A percentile compares a stretch with the other conserved stretches of the same genome.
These are phyloP conservation scores for Lycocerus yunnanus DNA, from an alignment of 2,888 invertebrate species.

Conservation along the genomic window DNA sequence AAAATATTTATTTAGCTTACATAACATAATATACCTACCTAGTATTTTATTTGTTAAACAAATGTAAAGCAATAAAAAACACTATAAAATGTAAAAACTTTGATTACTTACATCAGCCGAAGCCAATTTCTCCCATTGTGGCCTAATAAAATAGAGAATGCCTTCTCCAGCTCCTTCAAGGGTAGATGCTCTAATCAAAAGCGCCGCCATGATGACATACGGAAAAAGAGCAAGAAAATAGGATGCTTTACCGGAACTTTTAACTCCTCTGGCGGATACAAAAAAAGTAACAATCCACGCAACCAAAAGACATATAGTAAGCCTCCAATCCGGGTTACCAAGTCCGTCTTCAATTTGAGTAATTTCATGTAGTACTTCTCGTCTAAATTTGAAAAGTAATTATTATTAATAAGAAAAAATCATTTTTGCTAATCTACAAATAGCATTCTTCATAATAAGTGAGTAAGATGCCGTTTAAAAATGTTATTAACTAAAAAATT, in stretches of 20 bases:
- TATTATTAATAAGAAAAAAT: background rate
- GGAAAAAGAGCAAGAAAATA: conserved; percentile 91
- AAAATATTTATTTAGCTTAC: background rate
- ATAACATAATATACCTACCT: background rate
- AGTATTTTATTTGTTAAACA: background rate
- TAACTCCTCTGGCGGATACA: conserved; percentile 73
- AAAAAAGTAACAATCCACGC: conserved; percentile 73
- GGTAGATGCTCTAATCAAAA: conserved; percentile 70
- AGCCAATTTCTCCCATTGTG: conserved; percentile 75
- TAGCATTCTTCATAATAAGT: no score
- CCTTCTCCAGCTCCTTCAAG: conserved; percentile 76
- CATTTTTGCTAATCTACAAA: background rate
- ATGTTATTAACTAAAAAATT: no score
- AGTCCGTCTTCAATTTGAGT: conserved; percentile 56
- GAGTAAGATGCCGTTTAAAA: background rate
- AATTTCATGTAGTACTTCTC: conserved; percentile 60
- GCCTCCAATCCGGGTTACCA: conserved; percentile 68
- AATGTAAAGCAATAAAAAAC: background rate
- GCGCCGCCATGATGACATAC: conserved; percentile 74
- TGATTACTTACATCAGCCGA: conserved; percentile 65
- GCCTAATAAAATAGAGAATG: conserved; percentile 77
- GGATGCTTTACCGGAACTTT: conserved; percentile 80
- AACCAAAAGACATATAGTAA: conserved; percentile 67
- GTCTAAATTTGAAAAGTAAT: conserved; percentile 48
- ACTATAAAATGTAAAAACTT: background rate